Evolutionary conservation across 2,113 vertebrate species (phyloP), one percentile per base, ranked within the genome.

Genomic region (Grantiella picta): DNA sequence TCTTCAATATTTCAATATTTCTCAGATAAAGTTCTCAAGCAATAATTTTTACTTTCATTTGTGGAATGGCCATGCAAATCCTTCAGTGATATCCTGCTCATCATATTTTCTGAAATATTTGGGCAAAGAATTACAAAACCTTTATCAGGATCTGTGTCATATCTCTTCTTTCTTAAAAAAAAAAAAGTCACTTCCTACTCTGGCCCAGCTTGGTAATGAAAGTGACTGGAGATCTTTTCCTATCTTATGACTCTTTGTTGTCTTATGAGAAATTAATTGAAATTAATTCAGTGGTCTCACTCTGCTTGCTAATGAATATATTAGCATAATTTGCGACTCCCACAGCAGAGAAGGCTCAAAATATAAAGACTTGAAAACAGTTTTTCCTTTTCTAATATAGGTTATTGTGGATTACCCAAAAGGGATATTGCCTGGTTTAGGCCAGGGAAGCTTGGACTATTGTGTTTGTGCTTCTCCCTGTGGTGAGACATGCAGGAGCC

Each of bases 291-390:
- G 60, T 82, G 65, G 71, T 93, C 73, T 93, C 60, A 66, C 42
- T 90, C 45, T 81, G 29, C 45, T 87, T 93, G 88, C 49, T 52
- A 72, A 53, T 93, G 85, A 75, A 64, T 87, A 53, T 28, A 5
- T 90, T 95, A 87, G 49, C 63, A 60, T 87, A 91, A 82, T 42
- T 93, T 82, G 57, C 88, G 82, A 85, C 78, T 87, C 57, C 70
- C 61, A 85, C 40, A 61, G 40, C 57, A 94, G 40, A 82, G 33
- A 78, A 88, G 22, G 40, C 35, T 60, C 61, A 81, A 91, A 91
- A 82, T 57, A 75, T 18, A 64, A 69, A 73, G 53, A 23, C 31
- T 56, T 68, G 22, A 44, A 91, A 82, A 40, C 27, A 56, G 22
- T 56, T 85, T 91, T 82, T 82, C 61, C 75, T 92, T 82, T 89